Percentiles rank a stretch among this genome's conserved stretches.
Evolutionary conservation across 2,888 invertebrate species (phyloP).

Genomic region (Chrysolina haemoptera): DNA sequence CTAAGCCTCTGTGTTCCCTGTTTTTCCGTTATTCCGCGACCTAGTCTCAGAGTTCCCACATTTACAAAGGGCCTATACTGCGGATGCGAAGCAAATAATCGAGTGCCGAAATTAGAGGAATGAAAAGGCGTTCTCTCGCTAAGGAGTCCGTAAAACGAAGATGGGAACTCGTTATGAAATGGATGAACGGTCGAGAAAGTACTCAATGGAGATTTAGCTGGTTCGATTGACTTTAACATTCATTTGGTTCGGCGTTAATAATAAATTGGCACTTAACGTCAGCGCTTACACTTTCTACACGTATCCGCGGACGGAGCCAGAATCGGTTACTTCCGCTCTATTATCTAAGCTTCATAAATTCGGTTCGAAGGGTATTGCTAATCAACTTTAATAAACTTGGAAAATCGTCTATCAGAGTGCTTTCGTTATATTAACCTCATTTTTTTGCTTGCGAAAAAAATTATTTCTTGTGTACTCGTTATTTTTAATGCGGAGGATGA

Average conservation of each 20-base stretch:
- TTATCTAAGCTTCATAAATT: slow-evolving; percentile 48
- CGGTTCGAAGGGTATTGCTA: slow-evolving; percentile 42
- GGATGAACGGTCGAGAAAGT: slow-evolving; percentile 40
- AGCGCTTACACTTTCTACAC: slow-evolving; percentile 43
- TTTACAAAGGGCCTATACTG: slow-evolving; percentile 31
- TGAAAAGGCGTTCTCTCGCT: slow-evolving; percentile 35
- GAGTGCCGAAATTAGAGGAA: slow-evolving; percentile 45
- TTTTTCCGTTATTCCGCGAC: not conserved
- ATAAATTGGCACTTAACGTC: slow-evolving; percentile 46
- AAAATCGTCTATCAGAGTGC: slow-evolving; percentile 19
- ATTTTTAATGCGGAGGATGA: too few species aligned
- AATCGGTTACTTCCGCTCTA: slow-evolving; percentile 44
- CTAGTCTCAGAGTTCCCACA: slow-evolving; percentile 33
- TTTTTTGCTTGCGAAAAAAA: not conserved
- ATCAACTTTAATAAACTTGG: slow-evolving; percentile 41
- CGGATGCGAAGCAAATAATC: slow-evolving; percentile 44
- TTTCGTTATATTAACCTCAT: not conserved
- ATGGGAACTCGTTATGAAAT: slow-evolving; percentile 48
- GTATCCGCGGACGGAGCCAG: slow-evolving; percentile 32
- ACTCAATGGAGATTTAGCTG: slow-evolving; percentile 50
- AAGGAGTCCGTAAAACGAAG: slow-evolving; percentile 41
- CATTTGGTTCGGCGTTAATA: slow-evolving; percentile 54
- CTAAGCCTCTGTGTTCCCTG: not conserved
- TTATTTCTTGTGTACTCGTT: not conserved
- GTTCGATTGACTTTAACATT: slow-evolving; percentile 55